Evolutionary conservation across 2,113 vertebrate species (phyloP).

Genomic region (Anoura caudifer): DNA sequence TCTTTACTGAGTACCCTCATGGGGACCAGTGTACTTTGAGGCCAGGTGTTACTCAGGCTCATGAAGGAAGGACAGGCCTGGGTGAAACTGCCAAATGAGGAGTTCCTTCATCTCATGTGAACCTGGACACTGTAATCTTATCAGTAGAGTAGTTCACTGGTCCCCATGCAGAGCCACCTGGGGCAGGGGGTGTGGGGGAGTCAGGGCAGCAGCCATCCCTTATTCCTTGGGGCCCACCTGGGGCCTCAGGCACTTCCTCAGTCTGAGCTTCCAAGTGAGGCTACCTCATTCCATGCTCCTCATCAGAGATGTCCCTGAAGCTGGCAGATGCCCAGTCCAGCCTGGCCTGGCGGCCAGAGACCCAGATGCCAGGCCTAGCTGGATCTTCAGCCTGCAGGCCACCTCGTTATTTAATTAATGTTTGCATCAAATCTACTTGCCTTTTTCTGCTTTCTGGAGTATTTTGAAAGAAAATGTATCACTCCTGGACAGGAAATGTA

Average conservation of each 20-base stretch:
- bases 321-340: background rate
- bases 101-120: background rate
- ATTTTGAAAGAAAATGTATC: background rate
- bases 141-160: background rate
- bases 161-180: background rate
- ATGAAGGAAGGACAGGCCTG: background rate
- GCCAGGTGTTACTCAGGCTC: background rate
- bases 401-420: background rate
- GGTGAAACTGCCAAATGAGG: background rate
- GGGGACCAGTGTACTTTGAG: accelerated
- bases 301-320: background rate
- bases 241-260: background rate
- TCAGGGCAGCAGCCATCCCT: background rate
- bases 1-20: accelerated
- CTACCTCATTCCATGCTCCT: background rate
- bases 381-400: background rate
- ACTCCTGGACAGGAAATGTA: background rate
- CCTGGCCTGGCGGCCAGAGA: background rate
- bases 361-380: background rate
- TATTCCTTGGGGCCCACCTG: accelerated
- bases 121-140: background rate
- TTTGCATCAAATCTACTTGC: background rate
- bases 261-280: background rate
- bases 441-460: background rate
- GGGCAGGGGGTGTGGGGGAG: background rate